Conservation (phyloP, 2,797 vertebrate species). For the Coccyzus lansbergi region DNA sequence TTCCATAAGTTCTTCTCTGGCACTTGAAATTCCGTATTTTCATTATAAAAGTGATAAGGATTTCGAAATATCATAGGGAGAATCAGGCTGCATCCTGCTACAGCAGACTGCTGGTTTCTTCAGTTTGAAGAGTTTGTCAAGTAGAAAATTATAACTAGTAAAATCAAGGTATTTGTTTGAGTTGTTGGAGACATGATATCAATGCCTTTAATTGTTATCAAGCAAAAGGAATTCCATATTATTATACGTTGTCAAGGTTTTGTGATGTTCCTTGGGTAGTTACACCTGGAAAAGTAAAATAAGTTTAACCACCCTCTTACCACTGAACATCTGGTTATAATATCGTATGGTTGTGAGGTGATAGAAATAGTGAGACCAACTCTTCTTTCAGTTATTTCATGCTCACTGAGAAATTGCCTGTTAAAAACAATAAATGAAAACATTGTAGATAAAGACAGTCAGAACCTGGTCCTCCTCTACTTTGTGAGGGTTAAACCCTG, state of each 20-base stretch:
- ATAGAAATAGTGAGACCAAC: background rate
- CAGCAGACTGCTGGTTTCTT: background rate
- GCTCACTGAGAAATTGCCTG: background rate
- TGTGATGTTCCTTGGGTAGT: background rate
- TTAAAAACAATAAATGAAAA: background rate
- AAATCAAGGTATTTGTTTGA: background rate
- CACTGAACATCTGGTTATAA: background rate
- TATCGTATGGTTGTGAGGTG: background rate
- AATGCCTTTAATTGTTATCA: background rate
- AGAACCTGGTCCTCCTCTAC: too few relatives aligned
- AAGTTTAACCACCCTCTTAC: background rate
- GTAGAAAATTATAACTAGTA: background rate
- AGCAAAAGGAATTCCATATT: background rate
- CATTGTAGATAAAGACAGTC: background rate
- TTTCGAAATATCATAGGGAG: background rate
- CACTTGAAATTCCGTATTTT: constrained; percentile 3
- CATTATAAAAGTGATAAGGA: background rate
- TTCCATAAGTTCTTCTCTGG: background rate
- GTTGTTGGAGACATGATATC: background rate
- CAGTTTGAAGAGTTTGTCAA: background rate
- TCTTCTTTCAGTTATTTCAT: background rate
- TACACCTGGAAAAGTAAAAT: background rate
- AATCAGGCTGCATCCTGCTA: background rate
- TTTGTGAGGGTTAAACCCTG: too few relatives aligned
- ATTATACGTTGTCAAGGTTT: background rate